Conservation (phyloP, 2,888 invertebrate species). For the Lottia gigantea region DNA sequence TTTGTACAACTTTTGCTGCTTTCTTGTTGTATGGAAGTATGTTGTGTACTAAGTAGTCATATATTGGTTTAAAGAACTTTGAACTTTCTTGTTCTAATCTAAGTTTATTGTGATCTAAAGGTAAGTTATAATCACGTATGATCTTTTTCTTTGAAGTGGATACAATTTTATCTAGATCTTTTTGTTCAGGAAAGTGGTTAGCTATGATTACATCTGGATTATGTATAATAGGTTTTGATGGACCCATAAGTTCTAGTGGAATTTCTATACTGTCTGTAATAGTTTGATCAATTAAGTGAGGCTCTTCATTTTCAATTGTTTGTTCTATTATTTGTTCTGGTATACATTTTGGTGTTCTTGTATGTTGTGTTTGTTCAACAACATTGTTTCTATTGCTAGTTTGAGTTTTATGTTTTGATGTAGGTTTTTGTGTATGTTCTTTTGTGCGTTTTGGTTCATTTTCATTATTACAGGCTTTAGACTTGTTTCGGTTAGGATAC, state of each 20-base stretch:
- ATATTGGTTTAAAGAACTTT: slow-evolving; percentile 2
- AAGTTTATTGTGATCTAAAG: slow-evolving; percentile 9
- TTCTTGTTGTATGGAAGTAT: neutral
- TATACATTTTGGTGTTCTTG: slow-evolving; percentile 1
- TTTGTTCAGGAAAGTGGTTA: slow-evolving; percentile 1
- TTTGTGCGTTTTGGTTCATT: neutral
- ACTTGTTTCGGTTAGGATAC: neutral
- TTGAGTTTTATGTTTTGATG: neutral
- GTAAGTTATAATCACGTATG: neutral
- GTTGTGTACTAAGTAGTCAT: neutral
- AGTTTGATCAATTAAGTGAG: slow-evolving; percentile 1
- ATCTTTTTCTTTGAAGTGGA: neutral
- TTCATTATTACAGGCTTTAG: neutral
- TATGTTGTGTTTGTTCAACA: neutral
- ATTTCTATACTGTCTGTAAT: neutral
- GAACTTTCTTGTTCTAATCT: neutral
- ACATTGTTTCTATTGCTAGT: neutral
- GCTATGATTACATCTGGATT: neutral
- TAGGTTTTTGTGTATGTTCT: neutral
- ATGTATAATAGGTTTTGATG: slow-evolving; percentile 10
- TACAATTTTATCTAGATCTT: slow-evolving; percentile 7
- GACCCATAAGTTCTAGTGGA: neutral
- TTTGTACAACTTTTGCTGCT: neutral
- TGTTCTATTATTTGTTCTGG: neutral
- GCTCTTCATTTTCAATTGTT: neutral